A percentile compares a stretch with the other conserved stretches of the same genome.
phyloP scores from a whole-genome alignment of 2,113 vertebrate species.

The Hippolais icterina region DNA sequence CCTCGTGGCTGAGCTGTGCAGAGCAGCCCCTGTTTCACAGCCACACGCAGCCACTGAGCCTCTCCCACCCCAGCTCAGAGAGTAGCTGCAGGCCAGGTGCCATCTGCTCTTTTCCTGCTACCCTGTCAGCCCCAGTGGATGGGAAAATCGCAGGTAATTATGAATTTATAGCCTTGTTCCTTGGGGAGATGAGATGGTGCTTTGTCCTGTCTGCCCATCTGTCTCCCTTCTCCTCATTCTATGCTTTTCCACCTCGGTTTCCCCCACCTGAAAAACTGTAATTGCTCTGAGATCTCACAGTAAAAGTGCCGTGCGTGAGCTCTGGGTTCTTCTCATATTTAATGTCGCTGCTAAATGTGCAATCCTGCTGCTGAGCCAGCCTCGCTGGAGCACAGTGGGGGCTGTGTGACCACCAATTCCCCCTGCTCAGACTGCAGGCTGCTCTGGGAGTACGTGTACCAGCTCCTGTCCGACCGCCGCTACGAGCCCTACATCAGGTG shows the following conservation, averaged over 20 bases:
- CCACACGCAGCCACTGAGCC: not conserved
- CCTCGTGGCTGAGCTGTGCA: not conserved
- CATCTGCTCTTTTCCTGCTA: not conserved
- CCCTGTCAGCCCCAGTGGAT: not conserved
- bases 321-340: fast-evolving
- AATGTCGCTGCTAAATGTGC: fast-evolving
- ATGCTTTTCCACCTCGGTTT: not conserved
- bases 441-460: constrained; percentile 90
- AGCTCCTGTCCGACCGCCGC: constrained; percentile 81
- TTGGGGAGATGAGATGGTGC: not conserved
- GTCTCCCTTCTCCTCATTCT: not conserved
- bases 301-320: fast-evolving
- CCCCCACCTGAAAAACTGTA: not conserved
- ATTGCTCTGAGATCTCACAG: not conserved
- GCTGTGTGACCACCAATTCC: not conserved
- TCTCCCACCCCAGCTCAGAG: not conserved
- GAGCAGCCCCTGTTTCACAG: not conserved
- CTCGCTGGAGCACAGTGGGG: not conserved
- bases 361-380: not conserved
- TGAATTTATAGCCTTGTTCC: not conserved
- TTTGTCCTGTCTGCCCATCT: not conserved
- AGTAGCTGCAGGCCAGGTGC: not conserved
- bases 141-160: constrained; percentile 74
- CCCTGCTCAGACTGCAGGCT: constrained; percentile 82
- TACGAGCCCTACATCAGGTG: constrained; percentile 86